Percentiles rank a stretch among this genome's conserved stretches.
Conservation (phyloP, 2,888 invertebrate genomes). For the Hirtodrosophila alboralis region DNA sequence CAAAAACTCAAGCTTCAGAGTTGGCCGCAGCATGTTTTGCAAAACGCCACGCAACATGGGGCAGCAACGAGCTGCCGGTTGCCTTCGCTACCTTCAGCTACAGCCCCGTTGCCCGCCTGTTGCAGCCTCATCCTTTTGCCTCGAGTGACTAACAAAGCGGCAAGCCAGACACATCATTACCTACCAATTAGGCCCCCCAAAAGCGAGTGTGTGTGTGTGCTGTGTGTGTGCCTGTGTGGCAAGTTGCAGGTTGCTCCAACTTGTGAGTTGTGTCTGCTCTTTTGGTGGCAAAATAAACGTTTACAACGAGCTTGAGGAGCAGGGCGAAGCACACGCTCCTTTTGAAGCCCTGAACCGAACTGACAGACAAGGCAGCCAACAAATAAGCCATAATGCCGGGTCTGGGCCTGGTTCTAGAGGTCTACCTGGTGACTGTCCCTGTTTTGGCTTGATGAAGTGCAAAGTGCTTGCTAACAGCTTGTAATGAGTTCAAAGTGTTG, state of each 20-base stretch:
- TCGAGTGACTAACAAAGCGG: constrained; percentile 75
- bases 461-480: constrained; percentile 76
- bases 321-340: background rate
- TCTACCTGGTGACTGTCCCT: constrained; percentile 27
- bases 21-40: constrained; percentile 10
- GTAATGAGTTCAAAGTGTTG: constrained; percentile 69
- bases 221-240: constrained; percentile 27
- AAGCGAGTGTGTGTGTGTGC: constrained; percentile 43
- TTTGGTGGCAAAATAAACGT: constrained; percentile 78
- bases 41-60: constrained; percentile 59
- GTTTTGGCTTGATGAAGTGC: constrained; percentile 69
- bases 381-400: constrained; percentile 74
- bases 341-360: constrained; percentile 2
- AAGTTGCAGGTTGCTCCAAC: background rate
- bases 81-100: constrained; percentile 7
- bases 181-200: constrained; percentile 74
- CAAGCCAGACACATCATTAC: constrained; percentile 78
- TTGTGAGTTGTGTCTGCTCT: constrained; percentile 46
- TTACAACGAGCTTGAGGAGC: constrained; percentile 48
- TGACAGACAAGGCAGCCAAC: constrained; percentile 60
- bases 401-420: constrained; percentile 7
- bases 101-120: too few species aligned
- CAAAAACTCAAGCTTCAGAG: too few species aligned
- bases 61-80: constrained; percentile 31
- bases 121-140: constrained; percentile 15